A percentile compares a stretch with the other conserved stretches of the same genome.
Conservation (phyloP, 2,888 invertebrate genomes). For the Heliconius hortense region DNA sequence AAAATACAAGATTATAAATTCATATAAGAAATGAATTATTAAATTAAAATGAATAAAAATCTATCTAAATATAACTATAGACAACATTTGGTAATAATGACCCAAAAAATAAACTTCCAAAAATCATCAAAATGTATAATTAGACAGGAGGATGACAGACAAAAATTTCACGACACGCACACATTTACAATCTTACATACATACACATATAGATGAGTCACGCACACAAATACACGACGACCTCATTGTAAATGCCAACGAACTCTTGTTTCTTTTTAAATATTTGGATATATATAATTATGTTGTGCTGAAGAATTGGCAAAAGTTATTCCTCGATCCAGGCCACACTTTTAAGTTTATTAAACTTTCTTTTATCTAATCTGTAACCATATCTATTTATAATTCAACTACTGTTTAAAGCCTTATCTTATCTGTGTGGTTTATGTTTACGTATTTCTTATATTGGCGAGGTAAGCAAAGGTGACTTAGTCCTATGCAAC, state of each 20-base stretch:
- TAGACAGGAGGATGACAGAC: constrained; percentile 35
- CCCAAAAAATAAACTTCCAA: not conserved
- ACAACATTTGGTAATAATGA: not conserved
- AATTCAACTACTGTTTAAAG: not conserved
- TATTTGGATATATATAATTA: constrained; percentile 29
- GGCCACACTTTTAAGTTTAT: constrained; percentile 7
- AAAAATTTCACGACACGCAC: constrained; percentile 38
- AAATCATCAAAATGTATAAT: constrained; percentile 18
- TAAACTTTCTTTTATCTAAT: not conserved
- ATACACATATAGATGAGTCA: constrained; percentile 32
- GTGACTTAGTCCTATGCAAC: not conserved
- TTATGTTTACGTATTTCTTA: not conserved
- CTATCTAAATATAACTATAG: not conserved
- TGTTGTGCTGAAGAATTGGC: constrained; percentile 14
- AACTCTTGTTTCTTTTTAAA: constrained; percentile 53
- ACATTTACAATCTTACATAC: constrained; percentile 29
- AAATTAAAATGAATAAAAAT: not conserved
- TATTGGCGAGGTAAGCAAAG: not conserved
- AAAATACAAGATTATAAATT: no score
- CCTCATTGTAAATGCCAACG: constrained; percentile 62
- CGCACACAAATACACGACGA: constrained; percentile 48
- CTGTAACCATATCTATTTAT: not conserved
- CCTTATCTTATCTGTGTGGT: not conserved
- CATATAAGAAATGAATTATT: not conserved
- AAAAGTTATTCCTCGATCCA: constrained; percentile 9